These are phyloP conservation scores for Leptinotarsa tumamoca DNA, from an alignment of 2,888 invertebrate species.

Conservation along the genomic window DNA sequence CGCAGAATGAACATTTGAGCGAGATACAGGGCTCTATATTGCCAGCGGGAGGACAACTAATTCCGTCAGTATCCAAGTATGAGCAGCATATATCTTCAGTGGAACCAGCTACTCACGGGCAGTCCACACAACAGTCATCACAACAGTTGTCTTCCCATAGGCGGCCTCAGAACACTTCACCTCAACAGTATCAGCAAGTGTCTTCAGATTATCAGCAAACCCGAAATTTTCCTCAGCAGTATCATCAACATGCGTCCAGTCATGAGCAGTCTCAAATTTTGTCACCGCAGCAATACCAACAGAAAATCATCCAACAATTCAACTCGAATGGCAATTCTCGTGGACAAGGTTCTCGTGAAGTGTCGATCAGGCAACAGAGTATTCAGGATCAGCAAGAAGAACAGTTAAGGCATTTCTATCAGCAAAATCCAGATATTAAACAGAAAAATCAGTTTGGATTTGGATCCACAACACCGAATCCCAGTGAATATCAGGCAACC, in stretches of 20 bases:
- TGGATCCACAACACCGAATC: constrained; percentile 30
- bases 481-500: constrained; percentile 36
- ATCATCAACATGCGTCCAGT: constrained; percentile 65
- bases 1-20: constrained; percentile 50
- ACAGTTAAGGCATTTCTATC: constrained; percentile 64
- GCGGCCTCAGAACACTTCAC: background rate
- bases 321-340: constrained; percentile 40
- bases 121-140: constrained; percentile 38
- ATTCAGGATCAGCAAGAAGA: constrained; percentile 52
- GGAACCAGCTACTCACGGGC: constrained; percentile 52
- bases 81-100: constrained; percentile 82
- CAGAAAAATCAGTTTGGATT: constrained; percentile 46
- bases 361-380: constrained; percentile 17
- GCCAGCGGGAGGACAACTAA: constrained; percentile 78
- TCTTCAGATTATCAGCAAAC: background rate
- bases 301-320: constrained; percentile 57
- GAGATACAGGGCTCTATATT: constrained; percentile 64
- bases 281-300: constrained; percentile 41
- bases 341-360: constrained; percentile 35
- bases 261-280: background rate
- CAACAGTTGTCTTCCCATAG: background rate
- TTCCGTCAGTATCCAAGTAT: constrained; percentile 81
- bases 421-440: constrained; percentile 60
- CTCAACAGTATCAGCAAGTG: constrained; percentile 3
- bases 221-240: constrained; percentile 35